phyloP scores from a whole-genome alignment of 2,797 vertebrate species.

The Aeoliscus strigatus region DNA sequence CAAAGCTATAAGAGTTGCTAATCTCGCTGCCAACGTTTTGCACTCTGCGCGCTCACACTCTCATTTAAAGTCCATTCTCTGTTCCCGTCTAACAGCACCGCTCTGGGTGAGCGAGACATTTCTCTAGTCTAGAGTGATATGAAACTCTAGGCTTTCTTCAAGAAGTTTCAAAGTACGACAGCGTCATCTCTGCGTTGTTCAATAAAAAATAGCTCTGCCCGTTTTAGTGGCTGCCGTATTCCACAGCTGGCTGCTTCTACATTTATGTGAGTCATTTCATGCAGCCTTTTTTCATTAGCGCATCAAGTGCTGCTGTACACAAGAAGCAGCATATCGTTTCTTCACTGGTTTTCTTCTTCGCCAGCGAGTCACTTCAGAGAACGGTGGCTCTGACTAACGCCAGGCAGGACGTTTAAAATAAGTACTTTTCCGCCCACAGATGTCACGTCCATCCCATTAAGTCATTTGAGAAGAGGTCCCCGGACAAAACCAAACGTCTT shows the following conservation, averaged over 20 bases:
- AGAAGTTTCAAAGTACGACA: constrained; percentile 36
- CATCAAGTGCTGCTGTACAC: constrained; percentile 41
- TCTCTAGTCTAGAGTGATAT: constrained; percentile 15
- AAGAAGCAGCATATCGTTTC: constrained; percentile 12
- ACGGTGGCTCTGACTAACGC: not conserved
- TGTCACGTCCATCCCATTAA: not conserved
- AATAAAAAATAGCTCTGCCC: constrained; percentile 46
- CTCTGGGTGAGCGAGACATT: constrained; percentile 22
- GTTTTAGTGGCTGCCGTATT: constrained; percentile 49
- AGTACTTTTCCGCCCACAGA: constrained; percentile 1
- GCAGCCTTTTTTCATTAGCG: constrained; percentile 50
- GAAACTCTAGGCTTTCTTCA: constrained; percentile 25
- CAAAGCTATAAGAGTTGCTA: constrained; percentile 19
- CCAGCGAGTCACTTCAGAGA: constrained; percentile 12
- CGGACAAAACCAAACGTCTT: no score
- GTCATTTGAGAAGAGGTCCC: no score
- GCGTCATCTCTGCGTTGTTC: constrained; percentile 40
- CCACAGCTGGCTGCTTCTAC: constrained; percentile 48
- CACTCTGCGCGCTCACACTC: not conserved
- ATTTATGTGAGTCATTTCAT: constrained; percentile 53
- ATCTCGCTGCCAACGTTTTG: constrained; percentile 20
- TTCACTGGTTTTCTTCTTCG: constrained; percentile 8
- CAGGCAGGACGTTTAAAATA: not conserved
- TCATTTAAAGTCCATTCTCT: constrained; percentile 6
- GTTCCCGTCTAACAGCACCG: constrained; percentile 15